These are phyloP conservation scores for Gadopsis bispinosus DNA, from an alignment of 2,797 vertebrate genomes.

Conservation along the genomic window DNA sequence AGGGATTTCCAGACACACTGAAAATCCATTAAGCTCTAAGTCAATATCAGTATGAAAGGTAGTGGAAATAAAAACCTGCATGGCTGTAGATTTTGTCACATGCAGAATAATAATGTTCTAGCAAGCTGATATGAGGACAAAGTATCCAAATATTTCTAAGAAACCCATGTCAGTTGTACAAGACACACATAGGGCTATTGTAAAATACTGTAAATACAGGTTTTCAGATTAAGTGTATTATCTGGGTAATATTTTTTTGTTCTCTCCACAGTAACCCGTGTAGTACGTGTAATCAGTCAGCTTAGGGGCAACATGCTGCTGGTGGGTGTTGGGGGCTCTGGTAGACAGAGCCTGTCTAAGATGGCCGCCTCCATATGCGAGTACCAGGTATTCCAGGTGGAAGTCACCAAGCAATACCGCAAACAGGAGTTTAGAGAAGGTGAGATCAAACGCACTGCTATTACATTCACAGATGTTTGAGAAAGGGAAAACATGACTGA, in stretches of 20 bases:
- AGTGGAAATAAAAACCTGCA: too few species aligned
- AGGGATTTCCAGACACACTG: not conserved
- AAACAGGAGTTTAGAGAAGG: conserved; percentile 92
- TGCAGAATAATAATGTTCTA: not conserved
- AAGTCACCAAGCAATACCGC: conserved; percentile 90
- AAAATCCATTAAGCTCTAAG: not conserved
- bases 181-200: not conserved
- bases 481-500: not conserved
- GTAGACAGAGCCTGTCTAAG: conserved; percentile 90
- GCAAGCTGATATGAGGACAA: not conserved
- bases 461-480: conserved; percentile 9
- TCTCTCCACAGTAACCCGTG: conserved; percentile 80
- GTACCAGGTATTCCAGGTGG: conserved; percentile 89
- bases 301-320: conserved; percentile 92
- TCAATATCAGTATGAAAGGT: not conserved
- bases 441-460: conserved; percentile 42
- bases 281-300: conserved; percentile 91
- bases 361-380: conserved; percentile 89
- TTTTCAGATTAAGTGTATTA: not conserved
- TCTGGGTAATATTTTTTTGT: not conserved
- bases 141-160: not conserved
- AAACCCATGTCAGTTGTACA: not conserved
- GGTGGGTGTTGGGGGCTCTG: conserved; percentile 91
- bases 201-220: not conserved
- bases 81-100: not conserved